phyloP scores from a whole-genome alignment of 2,113 vertebrate genomes.

The Gobio gobio region DNA sequence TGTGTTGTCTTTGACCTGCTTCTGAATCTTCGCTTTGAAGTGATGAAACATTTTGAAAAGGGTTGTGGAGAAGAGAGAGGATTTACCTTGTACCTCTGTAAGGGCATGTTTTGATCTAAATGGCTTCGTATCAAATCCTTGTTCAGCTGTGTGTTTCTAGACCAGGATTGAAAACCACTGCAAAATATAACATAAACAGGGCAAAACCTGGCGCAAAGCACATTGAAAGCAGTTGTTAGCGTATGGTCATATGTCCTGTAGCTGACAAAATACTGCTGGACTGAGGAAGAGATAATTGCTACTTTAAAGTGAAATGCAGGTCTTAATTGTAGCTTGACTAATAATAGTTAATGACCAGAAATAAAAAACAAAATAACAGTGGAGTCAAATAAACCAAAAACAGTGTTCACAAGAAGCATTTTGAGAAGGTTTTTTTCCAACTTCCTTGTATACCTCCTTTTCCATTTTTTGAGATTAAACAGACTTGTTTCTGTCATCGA shows the following conservation, averaged over 20 bases:
- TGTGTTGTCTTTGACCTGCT: constrained; percentile 18
- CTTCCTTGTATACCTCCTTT: no score
- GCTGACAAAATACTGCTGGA: constrained; percentile 4
- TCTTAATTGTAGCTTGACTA: constrained; percentile 15
- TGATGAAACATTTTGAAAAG: constrained; percentile 41
- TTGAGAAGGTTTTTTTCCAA: neutral
- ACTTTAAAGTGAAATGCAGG: neutral
- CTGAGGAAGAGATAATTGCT: neutral
- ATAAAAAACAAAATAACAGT: constrained; percentile 12
- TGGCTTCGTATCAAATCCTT: neutral
- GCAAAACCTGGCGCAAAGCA: neutral
- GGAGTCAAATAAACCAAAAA: neutral
- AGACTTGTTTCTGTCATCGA: no score
- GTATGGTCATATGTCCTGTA: neutral
- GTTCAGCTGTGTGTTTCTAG: neutral
- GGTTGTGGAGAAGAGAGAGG: constrained; percentile 7
- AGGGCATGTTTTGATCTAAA: constrained; percentile 11
- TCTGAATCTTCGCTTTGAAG: constrained; percentile 24
- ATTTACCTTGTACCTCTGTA: constrained; percentile 9
- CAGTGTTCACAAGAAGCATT: neutral
- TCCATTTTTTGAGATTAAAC: no score
- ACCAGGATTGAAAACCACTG: no score
- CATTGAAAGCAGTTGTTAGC: neutral
- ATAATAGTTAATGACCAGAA: constrained; percentile 22
- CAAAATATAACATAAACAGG: neutral